Evolutionary conservation across 2,888 invertebrate genomes (phyloP).

Genomic region (Rhagium mordax): DNA sequence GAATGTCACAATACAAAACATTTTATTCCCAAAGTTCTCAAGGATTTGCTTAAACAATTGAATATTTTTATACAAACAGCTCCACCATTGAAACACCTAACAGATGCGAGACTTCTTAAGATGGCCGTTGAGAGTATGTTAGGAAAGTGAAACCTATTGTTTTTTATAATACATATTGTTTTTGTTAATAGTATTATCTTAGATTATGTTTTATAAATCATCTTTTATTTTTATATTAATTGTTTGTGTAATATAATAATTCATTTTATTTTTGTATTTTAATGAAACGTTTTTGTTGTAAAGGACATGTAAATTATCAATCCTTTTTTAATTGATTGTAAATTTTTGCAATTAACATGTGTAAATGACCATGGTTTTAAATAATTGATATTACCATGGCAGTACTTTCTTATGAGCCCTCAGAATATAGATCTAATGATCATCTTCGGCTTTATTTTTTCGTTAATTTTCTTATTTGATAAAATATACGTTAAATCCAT

Average conservation of each 20-base stretch:
- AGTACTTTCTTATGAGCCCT: too few species aligned
- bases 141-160: constrained; percentile 40
- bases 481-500: too few species aligned
- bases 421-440: too few species aligned
- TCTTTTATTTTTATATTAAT: constrained; percentile 28
- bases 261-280: constrained; percentile 4
- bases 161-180: constrained; percentile 4
- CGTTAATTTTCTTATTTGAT: too few species aligned
- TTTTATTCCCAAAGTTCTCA: constrained; percentile 85
- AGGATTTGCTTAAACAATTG: constrained; percentile 84
- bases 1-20: constrained; percentile 85
- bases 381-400: too few species aligned
- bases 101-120: constrained; percentile 80
- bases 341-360: constrained; percentile 14
- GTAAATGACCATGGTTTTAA: background rate
- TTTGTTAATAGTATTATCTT: constrained; percentile 22
- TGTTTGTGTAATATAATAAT: constrained; percentile 12
- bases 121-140: constrained; percentile 74
- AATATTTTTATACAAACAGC: constrained; percentile 78
- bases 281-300: constrained; percentile 10
- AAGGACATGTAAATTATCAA: background rate
- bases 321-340: constrained; percentile 22
- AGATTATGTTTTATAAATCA: constrained; percentile 14
- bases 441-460: too few species aligned
- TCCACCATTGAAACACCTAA: constrained; percentile 77